phyloP scores from a whole-genome alignment of 2,113 vertebrate genomes.

The Larimichthys crocea region DNA sequence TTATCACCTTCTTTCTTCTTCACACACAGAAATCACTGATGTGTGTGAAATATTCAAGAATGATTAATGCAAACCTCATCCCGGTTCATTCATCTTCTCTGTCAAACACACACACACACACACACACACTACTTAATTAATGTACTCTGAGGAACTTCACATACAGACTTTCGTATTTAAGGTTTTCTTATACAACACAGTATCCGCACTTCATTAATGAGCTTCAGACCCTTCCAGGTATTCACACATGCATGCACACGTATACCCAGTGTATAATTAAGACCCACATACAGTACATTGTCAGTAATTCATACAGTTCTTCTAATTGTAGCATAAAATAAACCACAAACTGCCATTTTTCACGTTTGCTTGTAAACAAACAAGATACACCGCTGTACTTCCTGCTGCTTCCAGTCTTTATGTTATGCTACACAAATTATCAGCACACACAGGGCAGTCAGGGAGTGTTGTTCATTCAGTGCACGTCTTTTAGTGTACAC shows the following conservation, averaged over 20 bases:
- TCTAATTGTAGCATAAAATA: no score
- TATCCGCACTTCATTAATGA: background rate
- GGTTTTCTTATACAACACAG: background rate
- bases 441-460: no score
- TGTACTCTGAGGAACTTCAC: background rate
- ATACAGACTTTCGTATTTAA: background rate
- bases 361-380: no score
- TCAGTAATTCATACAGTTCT: no score
- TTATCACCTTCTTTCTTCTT: background rate
- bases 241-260: background rate
- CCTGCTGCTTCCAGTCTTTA: no score
- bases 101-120: background rate
- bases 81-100: slow-evolving; percentile 1
- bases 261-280: background rate
- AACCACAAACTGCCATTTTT: no score
- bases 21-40: background rate
- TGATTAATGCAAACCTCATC: background rate
- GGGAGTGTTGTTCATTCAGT: no score
- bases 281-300: background rate
- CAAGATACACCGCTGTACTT: no score
- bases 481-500: no score
- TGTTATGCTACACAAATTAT: no score
- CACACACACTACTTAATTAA: background rate
- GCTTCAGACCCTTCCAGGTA: background rate
- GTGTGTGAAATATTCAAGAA: background rate